Evolutionary conservation across 2,113 vertebrate species (phyloP).

Genomic region (Archocentrus centrarchus): DNA sequence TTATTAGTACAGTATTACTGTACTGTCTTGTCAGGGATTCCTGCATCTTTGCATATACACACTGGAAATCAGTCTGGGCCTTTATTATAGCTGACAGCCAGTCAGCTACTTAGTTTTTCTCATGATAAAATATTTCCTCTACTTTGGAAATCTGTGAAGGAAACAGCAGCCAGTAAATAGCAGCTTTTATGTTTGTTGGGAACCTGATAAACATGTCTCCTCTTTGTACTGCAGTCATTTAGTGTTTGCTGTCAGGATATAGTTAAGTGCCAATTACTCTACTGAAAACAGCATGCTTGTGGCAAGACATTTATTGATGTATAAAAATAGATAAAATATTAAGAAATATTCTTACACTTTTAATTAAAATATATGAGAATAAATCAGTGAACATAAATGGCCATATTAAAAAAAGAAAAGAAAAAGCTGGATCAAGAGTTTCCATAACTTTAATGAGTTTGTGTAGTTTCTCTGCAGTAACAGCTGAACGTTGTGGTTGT

Average conservation of each 20-base stretch:
- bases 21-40: background rate
- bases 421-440: conserved; percentile 13
- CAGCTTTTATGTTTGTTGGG: background rate
- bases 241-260: background rate
- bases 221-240: background rate
- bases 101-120: background rate
- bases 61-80: background rate
- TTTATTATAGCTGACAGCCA: background rate
- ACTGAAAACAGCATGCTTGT: background rate
- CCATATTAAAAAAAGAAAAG: background rate
- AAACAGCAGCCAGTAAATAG: background rate
- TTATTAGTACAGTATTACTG: background rate
- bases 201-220: background rate
- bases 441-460: background rate
- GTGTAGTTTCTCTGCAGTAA: background rate
- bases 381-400: conserved; percentile 17
- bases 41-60: background rate
- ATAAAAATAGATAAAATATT: conserved; percentile 63
- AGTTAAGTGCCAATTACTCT: background rate
- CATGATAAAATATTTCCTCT: background rate
- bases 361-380: conserved; percentile 39
- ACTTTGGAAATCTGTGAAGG: background rate
- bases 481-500: background rate
- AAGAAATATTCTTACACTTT: conserved; percentile 70
- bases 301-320: conserved; percentile 73